Evolutionary conservation across 2,888 invertebrate species (phyloP), one percentile per base, ranked within the genome.

Genomic region (Scaptomyza tumidula): DNA sequence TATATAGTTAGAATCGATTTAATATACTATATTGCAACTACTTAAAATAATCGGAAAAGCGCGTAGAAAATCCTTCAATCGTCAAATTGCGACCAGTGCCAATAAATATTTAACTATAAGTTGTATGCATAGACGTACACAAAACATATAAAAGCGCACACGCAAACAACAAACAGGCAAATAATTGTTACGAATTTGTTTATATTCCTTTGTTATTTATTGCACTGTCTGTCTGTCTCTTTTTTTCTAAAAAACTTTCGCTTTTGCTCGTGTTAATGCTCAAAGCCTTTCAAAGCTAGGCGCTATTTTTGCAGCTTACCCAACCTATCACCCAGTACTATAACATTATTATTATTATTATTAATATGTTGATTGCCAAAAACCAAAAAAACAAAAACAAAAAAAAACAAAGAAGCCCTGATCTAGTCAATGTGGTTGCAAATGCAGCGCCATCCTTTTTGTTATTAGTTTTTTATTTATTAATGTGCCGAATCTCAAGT

Each of bases 381-480:
- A 56, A 19, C 10, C 14, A 53, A 73, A 64, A 59, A 56, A 19
- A 10, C 16, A 56, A 50, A 24, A n/a, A 35, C 60, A 24, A 24
- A 53, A 24, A 6, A 27, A 19, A 9, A 50, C 19, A 24, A 50
- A 35, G 19, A 35, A 62, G 50, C 14, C 71, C 75, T 59, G 67
- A 81, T 82, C 82, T 82, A 82, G 82, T 82, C 82, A 82, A 67
- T 67, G 78, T 68, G 75, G 74, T 75, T 63, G 79, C 77, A 77
- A 71, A 55, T 69, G 71, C 67, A 68, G 74, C 84, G 80, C 68
- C 72, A 78, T 72, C 78, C 75, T 80, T 78, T 82, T 83, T 83
- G 83, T 83, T 83, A 83, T 83, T 83, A 83, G 83, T 83, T 83
- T 80, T 83, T 83, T 83, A 83, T 85, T 83, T 74, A 85, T 65